A percentile compares a stretch with the other conserved stretches of the same genome.
Evolutionary conservation across 1,140 invertebrate species (phyloP).

Genomic region (Neuroterus valhalla): DNA sequence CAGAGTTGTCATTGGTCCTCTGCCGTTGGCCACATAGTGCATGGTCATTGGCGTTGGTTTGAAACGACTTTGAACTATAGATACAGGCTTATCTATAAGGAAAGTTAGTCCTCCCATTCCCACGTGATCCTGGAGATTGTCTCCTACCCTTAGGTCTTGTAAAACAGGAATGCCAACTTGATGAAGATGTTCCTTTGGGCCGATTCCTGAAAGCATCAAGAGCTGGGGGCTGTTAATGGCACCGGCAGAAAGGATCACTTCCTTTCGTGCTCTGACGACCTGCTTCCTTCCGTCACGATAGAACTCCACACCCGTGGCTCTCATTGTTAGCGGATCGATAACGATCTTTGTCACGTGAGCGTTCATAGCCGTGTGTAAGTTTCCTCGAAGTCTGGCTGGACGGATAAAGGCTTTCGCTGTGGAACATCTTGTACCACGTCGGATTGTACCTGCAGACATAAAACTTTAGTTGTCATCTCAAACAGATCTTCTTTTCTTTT

Average conservation of each 20-base stretch:
- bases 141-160: conserved; percentile 84
- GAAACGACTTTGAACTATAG: conserved; percentile 84
- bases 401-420: conserved; percentile 92
- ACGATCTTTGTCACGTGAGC: conserved; percentile 84
- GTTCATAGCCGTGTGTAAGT: conserved; percentile 87
- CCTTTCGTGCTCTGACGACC: conserved; percentile 81
- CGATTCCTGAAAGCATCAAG: conserved; percentile 91
- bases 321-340: conserved; percentile 83
- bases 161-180: conserved; percentile 83
- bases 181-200: conserved; percentile 84
- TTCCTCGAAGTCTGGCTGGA: conserved; percentile 84
- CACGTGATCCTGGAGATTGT: conserved; percentile 89
- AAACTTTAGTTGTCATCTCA: too few species aligned
- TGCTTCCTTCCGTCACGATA: conserved; percentile 81
- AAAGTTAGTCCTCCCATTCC: conserved; percentile 89
- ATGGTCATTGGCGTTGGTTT: conserved; percentile 85
- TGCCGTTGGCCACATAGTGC: conserved; percentile 84
- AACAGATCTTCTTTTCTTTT: too few species aligned
- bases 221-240: conserved; percentile 88
- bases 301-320: conserved; percentile 85
- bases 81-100: conserved; percentile 83
- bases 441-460: conserved; percentile 79
- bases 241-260: conserved; percentile 87
- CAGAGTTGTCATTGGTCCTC: conserved; percentile 88
- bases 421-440: conserved; percentile 89